phyloP scores from a whole-genome alignment of 2,797 vertebrate species.

The Esox lucius region DNA sequence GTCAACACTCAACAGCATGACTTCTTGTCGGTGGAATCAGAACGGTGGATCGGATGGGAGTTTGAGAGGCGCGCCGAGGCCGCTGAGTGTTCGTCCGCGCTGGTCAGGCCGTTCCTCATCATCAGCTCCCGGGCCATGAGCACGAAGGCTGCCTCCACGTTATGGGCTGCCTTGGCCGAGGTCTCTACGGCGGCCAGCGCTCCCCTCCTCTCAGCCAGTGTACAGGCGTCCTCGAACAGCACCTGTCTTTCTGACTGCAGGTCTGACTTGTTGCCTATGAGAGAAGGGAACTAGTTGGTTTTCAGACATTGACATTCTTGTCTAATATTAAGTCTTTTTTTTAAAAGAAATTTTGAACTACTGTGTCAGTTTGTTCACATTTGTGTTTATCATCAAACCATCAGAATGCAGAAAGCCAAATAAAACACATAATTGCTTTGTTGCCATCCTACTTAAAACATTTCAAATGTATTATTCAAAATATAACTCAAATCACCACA shows the following conservation, averaged over 20 bases:
- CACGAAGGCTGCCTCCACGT: conserved; percentile 88
- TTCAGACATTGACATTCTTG: neutral
- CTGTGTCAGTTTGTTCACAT: no score
- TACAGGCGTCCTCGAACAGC: conserved; percentile 90
- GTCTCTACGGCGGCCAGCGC: conserved; percentile 91
- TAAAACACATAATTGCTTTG: no score
- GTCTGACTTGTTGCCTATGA: conserved; percentile 90
- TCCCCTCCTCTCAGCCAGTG: conserved; percentile 82
- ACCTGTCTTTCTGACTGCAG: conserved; percentile 82
- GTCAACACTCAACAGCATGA: conserved; percentile 75
- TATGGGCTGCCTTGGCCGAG: conserved; percentile 91
- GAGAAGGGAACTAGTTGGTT: neutral
- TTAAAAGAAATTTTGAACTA: no score
- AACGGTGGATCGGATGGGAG: conserved; percentile 74
- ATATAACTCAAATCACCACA: no score
- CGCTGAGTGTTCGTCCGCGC: conserved; percentile 71
- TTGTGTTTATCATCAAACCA: no score
- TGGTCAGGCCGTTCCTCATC: conserved; percentile 81
- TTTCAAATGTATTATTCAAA: no score
- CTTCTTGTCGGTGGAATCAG: conserved; percentile 61
- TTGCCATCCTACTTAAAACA: no score
- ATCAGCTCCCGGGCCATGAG: conserved; percentile 92
- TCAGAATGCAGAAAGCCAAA: no score
- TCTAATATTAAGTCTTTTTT: no score
- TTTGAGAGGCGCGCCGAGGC: conserved; percentile 63